Evolutionary conservation across 2,113 vertebrate genomes (phyloP).

Genomic region (Proteles cristata): DNA sequence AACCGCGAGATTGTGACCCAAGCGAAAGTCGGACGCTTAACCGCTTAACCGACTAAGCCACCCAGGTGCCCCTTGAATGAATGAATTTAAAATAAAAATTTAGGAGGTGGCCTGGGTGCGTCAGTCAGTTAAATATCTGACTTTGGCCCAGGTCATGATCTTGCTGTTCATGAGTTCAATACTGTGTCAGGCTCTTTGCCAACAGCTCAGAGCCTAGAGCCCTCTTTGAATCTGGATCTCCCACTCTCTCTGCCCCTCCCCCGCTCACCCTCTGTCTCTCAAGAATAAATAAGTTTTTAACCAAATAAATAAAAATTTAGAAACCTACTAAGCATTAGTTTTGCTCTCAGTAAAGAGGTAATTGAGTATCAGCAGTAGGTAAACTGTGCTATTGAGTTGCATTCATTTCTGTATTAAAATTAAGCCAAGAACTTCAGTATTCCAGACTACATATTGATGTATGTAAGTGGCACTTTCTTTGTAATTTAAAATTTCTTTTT

Average conservation of each 20-base stretch:
- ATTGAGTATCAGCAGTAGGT: background rate
- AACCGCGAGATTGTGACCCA: too few species aligned
- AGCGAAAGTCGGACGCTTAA: too few species aligned
- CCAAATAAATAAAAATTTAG: background rate
- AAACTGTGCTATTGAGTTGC: background rate
- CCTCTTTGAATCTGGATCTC: too few species aligned
- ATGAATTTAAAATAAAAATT: background rate
- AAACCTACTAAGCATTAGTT: background rate
- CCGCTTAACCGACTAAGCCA: too few species aligned
- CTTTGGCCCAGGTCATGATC: too few species aligned
- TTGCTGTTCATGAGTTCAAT: too few species aligned
- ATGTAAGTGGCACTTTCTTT: background rate
- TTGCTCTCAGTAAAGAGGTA: background rate
- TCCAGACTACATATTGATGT: background rate
- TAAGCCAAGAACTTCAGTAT: background rate
- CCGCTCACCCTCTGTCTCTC: too few species aligned
- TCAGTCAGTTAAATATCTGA: too few species aligned
- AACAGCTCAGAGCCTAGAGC: too few species aligned
- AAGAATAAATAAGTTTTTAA: background rate
- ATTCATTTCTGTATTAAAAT: conserved; percentile 1
- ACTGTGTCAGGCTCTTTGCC: too few species aligned
- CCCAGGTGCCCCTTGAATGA: background rate
- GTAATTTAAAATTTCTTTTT: background rate
- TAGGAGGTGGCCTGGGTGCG: background rate
- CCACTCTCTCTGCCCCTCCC: too few species aligned